These are phyloP conservation scores for Lacerta agilis DNA, from an alignment of 2,797 vertebrate genomes.

Conservation along the genomic window DNA sequence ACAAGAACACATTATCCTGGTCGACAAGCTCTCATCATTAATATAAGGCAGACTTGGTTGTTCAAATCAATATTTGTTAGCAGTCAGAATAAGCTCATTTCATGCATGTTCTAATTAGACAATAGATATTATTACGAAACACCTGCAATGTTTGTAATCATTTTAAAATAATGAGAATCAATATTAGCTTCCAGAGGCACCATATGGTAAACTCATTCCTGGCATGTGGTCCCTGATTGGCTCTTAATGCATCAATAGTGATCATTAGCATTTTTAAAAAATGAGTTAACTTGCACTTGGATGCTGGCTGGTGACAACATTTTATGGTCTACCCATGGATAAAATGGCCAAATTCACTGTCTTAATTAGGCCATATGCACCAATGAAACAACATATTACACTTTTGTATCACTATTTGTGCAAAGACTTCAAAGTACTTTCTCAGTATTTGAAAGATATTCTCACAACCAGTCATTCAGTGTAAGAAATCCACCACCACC, in stretches of 20 bases:
- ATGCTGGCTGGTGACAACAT: constrained; percentile 53
- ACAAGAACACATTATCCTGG: constrained; percentile 40
- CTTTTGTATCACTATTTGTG: neutral
- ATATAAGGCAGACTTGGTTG: constrained; percentile 63
- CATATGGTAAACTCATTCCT: constrained; percentile 80
- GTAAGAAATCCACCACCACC: rapidly evolving
- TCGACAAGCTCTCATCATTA: constrained; percentile 49
- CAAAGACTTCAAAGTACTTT: neutral
- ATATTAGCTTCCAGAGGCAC: constrained; percentile 80
- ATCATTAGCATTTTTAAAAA: constrained; percentile 72
- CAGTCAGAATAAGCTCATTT: constrained; percentile 70
- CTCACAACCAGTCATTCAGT: rapidly evolving
- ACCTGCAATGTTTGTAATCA: constrained; percentile 80
- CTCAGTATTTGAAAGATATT: neutral
- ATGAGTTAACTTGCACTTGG: constrained; percentile 64
- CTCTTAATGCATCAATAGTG: constrained; percentile 69
- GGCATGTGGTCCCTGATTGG: constrained; percentile 71
- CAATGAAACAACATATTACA: neutral
- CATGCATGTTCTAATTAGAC: constrained; percentile 78
- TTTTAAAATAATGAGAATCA: constrained; percentile 84
- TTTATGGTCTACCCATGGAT: constrained; percentile 12
- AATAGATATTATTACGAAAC: constrained; percentile 82
- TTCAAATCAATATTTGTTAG: constrained; percentile 79
- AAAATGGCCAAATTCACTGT: rapidly evolving
- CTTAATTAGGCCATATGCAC: neutral